phyloP scores from a whole-genome alignment of 2,888 invertebrate genomes.

The Meliscaeva auricollis region DNA sequence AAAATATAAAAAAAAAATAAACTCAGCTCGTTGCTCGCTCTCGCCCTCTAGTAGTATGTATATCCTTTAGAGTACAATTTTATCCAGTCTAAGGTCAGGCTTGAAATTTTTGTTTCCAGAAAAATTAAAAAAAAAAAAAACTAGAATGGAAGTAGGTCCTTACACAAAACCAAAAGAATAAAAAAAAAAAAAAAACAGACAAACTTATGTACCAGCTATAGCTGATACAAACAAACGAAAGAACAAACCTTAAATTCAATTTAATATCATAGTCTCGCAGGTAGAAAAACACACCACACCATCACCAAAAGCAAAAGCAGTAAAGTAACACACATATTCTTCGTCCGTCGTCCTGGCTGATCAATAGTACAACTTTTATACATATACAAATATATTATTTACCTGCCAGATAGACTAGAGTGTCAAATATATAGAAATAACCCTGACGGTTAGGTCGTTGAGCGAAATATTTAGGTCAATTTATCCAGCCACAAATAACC shows the following conservation, averaged over 20 bases:
- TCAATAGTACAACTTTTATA: conserved; percentile 39
- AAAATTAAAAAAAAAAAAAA: conserved; percentile 48
- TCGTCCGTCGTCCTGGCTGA: conserved; percentile 52
- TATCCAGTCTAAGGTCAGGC: conserved; percentile 73
- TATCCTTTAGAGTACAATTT: conserved; percentile 27
- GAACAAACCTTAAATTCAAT: conserved; percentile 69
- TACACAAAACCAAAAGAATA: conserved; percentile 6
- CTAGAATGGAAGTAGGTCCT: conserved; percentile 37
- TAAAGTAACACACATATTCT: conserved; percentile 46
- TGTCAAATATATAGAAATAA: conserved; percentile 78
- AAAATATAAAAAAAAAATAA: conserved; percentile 3
- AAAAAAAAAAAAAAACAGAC: conserved; percentile 8
- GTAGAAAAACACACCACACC: conserved; percentile 74
- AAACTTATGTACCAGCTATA: neutral
- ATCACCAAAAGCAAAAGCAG: too few relatives aligned
- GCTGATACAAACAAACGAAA: neutral
- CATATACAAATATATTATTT: conserved; percentile 10
- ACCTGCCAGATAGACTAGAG: conserved; percentile 46
- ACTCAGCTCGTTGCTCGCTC: conserved; percentile 17
- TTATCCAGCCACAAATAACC: conserved; percentile 84
- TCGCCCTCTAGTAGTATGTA: conserved; percentile 1
- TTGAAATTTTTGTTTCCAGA: conserved; percentile 42
- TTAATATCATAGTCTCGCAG: conserved; percentile 69
- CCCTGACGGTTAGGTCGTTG: conserved; percentile 83
- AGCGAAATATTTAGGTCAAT: conserved; percentile 84